A percentile compares a stretch with the other conserved stretches of the same genome.
These are phyloP conservation scores for Vireo griseus DNA, from an alignment of 2,797 vertebrate species.

Conservation along the genomic window DNA sequence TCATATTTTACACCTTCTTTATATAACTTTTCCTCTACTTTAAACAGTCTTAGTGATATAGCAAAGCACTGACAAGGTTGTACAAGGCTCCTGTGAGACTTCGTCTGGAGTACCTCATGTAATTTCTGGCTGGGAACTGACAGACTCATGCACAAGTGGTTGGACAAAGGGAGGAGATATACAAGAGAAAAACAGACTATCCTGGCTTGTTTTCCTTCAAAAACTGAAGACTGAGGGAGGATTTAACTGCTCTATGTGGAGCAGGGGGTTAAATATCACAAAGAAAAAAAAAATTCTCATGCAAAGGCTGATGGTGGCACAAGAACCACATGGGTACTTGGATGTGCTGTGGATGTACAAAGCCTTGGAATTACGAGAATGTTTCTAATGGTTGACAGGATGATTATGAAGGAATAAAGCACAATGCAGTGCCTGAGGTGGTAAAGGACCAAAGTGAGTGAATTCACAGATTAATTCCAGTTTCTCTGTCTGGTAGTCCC, in stretches of 20 bases:
- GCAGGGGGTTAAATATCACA: background rate
- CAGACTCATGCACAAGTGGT: background rate
- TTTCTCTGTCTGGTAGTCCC: background rate
- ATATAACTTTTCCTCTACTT: background rate
- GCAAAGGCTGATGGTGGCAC: background rate
- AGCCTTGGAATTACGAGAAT: background rate
- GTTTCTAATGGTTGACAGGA: background rate
- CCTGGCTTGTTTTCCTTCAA: background rate
- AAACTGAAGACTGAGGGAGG: background rate
- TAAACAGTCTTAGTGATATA: background rate
- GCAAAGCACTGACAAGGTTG: background rate
- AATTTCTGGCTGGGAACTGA: background rate
- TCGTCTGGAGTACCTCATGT: background rate
- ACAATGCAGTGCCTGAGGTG: accelerated
- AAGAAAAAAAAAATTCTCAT: background rate
- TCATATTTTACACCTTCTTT: background rate
- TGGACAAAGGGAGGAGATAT: background rate
- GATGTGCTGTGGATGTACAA: background rate
- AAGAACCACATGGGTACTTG: background rate
- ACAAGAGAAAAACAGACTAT: background rate
- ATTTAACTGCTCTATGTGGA: background rate
- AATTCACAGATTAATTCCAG: background rate
- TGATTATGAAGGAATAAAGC: background rate
- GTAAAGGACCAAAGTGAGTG: background rate
- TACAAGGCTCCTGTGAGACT: background rate